A percentile compares a stretch with the other conserved stretches of the same genome.
Conservation (phyloP, 2,797 vertebrate genomes). For the Gymnopithys bicolor region DNA sequence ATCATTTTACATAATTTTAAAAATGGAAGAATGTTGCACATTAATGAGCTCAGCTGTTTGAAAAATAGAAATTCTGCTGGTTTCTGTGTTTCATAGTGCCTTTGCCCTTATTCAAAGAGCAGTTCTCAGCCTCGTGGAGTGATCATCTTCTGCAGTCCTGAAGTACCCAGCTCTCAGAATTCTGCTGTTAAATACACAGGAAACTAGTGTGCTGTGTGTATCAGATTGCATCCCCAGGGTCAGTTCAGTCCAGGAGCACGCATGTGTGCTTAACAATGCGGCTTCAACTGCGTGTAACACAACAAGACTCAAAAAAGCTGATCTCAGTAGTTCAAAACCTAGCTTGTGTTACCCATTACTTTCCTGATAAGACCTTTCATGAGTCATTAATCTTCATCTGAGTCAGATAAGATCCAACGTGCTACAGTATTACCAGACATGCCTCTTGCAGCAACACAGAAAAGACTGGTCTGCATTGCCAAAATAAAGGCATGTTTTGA, state of each 20-base stretch:
- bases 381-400: conserved; percentile 45
- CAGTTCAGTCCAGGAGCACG: not conserved
- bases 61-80: not conserved
- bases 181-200: conserved; percentile 41
- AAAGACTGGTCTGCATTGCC: not conserved
- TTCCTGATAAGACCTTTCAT: conserved; percentile 52
- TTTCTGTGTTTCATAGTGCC: not conserved
- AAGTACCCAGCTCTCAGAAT: conserved; percentile 19
- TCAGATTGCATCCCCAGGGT: conserved; percentile 48
- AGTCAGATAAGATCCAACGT: conserved; percentile 25
- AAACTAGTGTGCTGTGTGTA: not conserved
- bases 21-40: not conserved
- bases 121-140: not conserved
- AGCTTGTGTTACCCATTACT: conserved; percentile 39
- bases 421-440: conserved; percentile 8
- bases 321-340: conserved; percentile 41
- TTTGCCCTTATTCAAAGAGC: not conserved
- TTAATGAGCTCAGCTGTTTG: not conserved
- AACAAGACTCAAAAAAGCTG: conserved; percentile 18
- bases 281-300: not conserved
- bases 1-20: not conserved
- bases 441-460: not conserved
- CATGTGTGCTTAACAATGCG: conserved; percentile 17
- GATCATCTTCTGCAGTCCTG: not conserved
- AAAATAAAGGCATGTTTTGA: not conserved